A percentile compares a stretch with the other conserved stretches of the same genome.
Evolutionary conservation across 2,888 invertebrate genomes (phyloP).

Genomic region (Coelopa pilipes): DNA sequence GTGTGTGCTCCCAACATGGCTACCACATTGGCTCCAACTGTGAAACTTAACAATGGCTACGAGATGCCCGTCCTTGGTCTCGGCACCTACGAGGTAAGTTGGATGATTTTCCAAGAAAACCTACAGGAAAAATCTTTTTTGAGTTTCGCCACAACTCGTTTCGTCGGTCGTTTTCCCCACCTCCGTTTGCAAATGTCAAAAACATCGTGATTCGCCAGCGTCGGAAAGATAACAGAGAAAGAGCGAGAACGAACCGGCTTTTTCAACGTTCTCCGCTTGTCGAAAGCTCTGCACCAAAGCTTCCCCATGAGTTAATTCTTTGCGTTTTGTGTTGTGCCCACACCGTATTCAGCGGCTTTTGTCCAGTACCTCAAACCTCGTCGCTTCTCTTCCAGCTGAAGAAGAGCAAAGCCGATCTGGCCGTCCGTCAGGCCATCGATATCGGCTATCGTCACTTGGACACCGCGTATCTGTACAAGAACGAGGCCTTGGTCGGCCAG

Average conservation of each 20-base stretch:
- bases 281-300: background rate
- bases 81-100: conserved; percentile 72
- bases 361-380: background rate
- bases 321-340: too few species aligned
- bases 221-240: too few species aligned
- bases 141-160: too few species aligned
- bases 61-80: conserved; percentile 73
- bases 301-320: too few species aligned
- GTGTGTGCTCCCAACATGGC: too few species aligned
- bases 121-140: too few species aligned
- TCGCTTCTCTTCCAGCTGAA: conserved; percentile 69
- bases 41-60: conserved; percentile 71
- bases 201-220: too few species aligned
- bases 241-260: background rate
- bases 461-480: conserved; percentile 73
- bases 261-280: background rate
- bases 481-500: conserved; percentile 75
- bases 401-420: conserved; percentile 72
- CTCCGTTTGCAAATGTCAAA: too few species aligned
- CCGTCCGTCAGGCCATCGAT: conserved; percentile 76
- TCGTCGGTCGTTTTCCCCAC: too few species aligned
- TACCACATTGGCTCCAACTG: conserved; percentile 55
- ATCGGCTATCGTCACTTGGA: conserved; percentile 79
- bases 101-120: too few species aligned
- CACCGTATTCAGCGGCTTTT: too few species aligned